Evolutionary conservation across 1,140 invertebrate species (phyloP).

Genomic region (Trachelipus rathkii): DNA sequence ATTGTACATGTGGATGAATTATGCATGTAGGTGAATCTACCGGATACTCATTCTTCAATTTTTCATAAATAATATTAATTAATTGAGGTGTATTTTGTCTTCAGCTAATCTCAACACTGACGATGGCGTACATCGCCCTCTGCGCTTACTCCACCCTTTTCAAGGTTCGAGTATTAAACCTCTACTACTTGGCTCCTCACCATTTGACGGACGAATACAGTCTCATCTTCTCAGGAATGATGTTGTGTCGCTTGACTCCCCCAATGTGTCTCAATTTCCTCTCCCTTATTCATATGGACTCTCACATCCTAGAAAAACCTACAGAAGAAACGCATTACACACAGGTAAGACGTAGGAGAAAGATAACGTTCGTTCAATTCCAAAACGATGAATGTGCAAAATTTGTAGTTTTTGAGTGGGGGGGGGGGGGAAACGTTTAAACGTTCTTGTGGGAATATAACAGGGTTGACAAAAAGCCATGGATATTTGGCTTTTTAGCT

Average conservation of each 20-base stretch:
- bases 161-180: slow-evolving; percentile 90
- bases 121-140: slow-evolving; percentile 90
- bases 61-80: not conserved
- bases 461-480: too few relatives aligned
- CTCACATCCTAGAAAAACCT: slow-evolving; percentile 80
- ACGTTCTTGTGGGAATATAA: too few relatives aligned
- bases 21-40: too few relatives aligned
- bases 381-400: too few relatives aligned
- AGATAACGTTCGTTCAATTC: too few relatives aligned
- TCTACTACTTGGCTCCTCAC: slow-evolving; percentile 93
- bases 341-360: slow-evolving; percentile 53
- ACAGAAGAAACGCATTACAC: slow-evolving; percentile 83
- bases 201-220: slow-evolving; percentile 99
- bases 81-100: slow-evolving; percentile 47
- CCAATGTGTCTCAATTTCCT: slow-evolving; percentile 98
- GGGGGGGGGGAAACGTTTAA: too few relatives aligned
- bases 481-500: too few relatives aligned
- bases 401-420: too few relatives aligned
- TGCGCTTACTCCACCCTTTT: slow-evolving; percentile 98
- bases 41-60: too few relatives aligned
- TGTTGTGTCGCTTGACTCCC: slow-evolving; percentile 88
- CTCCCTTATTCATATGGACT: slow-evolving; percentile 96
- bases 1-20: too few relatives aligned
- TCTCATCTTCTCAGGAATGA: slow-evolving; percentile 91
- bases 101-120: slow-evolving; percentile 75